Conservation (phyloP, 2,113 vertebrate species). For the Propithecus coquereli region DNA sequence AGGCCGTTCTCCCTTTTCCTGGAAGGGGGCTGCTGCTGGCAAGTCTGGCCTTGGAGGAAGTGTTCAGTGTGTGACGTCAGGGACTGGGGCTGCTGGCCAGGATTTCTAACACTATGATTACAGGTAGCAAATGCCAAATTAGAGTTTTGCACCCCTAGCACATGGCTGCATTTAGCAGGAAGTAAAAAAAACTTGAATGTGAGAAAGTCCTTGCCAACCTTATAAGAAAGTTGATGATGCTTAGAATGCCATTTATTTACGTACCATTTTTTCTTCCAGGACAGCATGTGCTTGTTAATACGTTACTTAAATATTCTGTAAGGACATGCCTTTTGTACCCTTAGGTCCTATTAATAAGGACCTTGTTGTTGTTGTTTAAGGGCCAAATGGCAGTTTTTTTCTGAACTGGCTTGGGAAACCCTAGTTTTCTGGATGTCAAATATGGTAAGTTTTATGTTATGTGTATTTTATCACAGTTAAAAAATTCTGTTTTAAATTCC, state of each 20-base stretch:
- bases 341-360: neutral
- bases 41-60: neutral
- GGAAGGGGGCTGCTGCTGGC: neutral
- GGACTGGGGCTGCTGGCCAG: neutral
- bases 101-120: neutral
- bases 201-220: neutral
- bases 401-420: neutral
- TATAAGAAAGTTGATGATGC: neutral
- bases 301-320: neutral
- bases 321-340: neutral
- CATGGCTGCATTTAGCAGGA: neutral
- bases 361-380: conserved; percentile 19
- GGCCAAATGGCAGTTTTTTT: neutral
- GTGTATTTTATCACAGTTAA: neutral
- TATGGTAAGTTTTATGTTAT: neutral
- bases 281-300: neutral
- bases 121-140: neutral
- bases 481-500: neutral
- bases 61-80: neutral
- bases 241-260: neutral
- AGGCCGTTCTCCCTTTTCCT: neutral
- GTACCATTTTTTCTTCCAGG: neutral
- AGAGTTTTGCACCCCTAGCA: neutral
- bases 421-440: conserved; percentile 19
- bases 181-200: neutral